Base-by-base conservation (phyloP, 2,888 invertebrate species). In the Eupithecia tripunctaria region DNA sequence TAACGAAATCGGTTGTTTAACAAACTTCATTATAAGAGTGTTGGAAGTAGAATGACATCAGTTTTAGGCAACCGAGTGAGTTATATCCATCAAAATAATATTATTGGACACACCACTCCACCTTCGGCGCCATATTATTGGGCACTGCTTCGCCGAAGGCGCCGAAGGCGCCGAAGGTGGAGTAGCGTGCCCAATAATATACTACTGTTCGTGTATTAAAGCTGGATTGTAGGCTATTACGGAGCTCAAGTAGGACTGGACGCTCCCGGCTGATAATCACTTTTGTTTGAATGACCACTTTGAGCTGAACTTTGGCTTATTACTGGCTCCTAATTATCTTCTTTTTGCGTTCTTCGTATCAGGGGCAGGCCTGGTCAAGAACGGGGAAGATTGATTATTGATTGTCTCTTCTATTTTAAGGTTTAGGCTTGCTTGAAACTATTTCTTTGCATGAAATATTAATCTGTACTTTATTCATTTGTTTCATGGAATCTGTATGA, bases 231-330 rank as follows among this genome's bases (percentile, higher is more conserved):
- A 76, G 74, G 72, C 78, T 72, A 77, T 78, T 79, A 79, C 67
- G 62, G 68, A 63, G 78, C 67, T 79, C 77, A 67, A 67, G 47
- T 72, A 74, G 68, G 27, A 64, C 74, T 79, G 79, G 78, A 27
- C 75, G 18, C 18, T 62, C n/a, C 41, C 18, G 56, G 56, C 62
- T 60, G 67, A 73, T 78, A 78, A 78, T 78, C 67, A 65, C 59
- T 79, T 78, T 75, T 76, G 74, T 76, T 77, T 70, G 64, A 72
- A 72, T 70, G 67, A 68, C 79, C 76, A 67, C 72, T 77, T 29
- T 66, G 62, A 73, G 56, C 65, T 73, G 79, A 76, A 72, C 78
- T 75, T 74, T 69, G 70, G 72, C 73, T 77, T 77, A 77, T 78
- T 76, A 76, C 63, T 29, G 32, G 72, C 74, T 75, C 71, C 62